phyloP scores from a whole-genome alignment of 2,888 invertebrate species.

The Acleris literana region DNA sequence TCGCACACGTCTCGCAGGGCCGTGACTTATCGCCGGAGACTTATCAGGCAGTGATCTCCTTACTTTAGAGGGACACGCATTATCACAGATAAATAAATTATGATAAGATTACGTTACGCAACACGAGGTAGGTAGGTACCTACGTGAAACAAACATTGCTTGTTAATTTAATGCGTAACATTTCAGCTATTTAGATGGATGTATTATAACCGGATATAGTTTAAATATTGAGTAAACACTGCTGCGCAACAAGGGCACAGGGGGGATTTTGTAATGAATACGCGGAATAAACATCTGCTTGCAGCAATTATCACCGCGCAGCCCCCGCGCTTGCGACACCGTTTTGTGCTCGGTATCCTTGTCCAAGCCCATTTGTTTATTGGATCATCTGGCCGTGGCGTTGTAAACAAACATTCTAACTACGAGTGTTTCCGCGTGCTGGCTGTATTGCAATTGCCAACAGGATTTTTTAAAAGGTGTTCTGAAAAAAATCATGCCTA shows the following conservation, averaged over 20 bases:
- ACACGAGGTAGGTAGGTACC: not conserved
- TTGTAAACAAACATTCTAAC: too few relatives aligned
- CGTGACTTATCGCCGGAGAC: constrained; percentile 25
- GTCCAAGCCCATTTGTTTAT: too few relatives aligned
- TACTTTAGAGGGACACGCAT: constrained; percentile 3
- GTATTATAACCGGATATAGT: too few relatives aligned
- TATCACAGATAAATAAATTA: constrained; percentile 11
- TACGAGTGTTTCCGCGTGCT: too few relatives aligned
- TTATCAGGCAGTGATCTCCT: constrained; percentile 20
- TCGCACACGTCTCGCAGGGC: constrained; percentile 15
- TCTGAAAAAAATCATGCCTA: too few relatives aligned
- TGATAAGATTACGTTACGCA: not conserved
- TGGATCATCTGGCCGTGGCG: too few relatives aligned
- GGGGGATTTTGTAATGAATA: constrained; percentile 10
- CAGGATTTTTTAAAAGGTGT: too few relatives aligned
- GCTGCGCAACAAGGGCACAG: not conserved
- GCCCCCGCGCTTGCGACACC: constrained; percentile 4
- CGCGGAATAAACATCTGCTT: constrained; percentile 1
- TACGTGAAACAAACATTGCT: too few relatives aligned
- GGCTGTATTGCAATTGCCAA: too few relatives aligned
- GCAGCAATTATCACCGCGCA: constrained; percentile 10
- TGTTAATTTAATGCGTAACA: too few relatives aligned
- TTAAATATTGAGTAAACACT: constrained; percentile 3
- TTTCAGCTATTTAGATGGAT: too few relatives aligned
- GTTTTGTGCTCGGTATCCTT: too few relatives aligned